These are phyloP conservation scores for Callosobruchus maculatus DNA, from an alignment of 2,888 invertebrate genomes.

Conservation along the genomic window DNA sequence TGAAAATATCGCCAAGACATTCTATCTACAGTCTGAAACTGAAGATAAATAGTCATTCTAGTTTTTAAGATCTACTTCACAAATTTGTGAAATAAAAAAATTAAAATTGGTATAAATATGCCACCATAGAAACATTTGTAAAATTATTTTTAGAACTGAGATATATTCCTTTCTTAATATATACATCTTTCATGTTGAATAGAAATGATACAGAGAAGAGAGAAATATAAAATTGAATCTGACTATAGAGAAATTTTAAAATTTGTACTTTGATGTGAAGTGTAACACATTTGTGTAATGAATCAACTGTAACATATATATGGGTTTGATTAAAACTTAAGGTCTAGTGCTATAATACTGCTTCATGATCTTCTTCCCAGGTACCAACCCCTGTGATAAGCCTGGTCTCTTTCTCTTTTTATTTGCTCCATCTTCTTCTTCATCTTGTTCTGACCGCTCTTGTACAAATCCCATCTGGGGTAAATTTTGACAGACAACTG, in stretches of 20 bases:
- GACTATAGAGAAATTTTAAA: conserved; percentile 5
- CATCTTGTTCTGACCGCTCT: conserved; percentile 28
- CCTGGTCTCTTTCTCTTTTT: conserved; percentile 71
- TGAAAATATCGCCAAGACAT: no score
- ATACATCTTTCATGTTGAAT: conserved; percentile 1
- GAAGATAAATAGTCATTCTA: no score
- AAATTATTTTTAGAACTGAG: background rate
- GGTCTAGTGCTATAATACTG: conserved; percentile 55
- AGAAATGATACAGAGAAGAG: no score
- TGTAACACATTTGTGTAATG: background rate
- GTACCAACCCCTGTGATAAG: conserved; percentile 69
- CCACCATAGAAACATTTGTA: no score
- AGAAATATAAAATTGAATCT: background rate
- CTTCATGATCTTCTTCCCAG: conserved; percentile 83
- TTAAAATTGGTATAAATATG: no score
- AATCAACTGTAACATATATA: background rate
- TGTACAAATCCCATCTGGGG: conserved; percentile 38
- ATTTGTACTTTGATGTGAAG: conserved; percentile 4
- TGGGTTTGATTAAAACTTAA: background rate
- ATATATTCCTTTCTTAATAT: background rate
- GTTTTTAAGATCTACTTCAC: no score
- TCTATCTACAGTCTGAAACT: no score
- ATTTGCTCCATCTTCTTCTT: conserved; percentile 24
- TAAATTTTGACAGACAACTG: conserved; percentile 28
- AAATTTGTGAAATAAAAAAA: no score